Conservation (phyloP, 1,140 invertebrate genomes). For the Luehdorfia chinensis region DNA sequence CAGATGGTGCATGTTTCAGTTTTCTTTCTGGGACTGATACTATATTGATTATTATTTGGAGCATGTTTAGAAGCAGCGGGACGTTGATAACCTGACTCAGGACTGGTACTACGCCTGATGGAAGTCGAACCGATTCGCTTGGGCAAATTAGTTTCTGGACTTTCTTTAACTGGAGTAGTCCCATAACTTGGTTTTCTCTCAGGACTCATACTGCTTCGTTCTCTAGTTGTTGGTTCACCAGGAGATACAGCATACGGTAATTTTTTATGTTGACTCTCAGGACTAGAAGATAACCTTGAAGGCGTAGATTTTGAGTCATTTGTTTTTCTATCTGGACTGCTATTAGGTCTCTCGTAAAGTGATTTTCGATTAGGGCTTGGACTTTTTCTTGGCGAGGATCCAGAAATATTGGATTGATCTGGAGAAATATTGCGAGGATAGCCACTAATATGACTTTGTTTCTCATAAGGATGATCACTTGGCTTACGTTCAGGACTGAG, state of each 20-base stretch:
- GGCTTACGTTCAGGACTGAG: not conserved
- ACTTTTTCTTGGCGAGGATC: not conserved
- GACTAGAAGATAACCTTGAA: conserved; percentile 25
- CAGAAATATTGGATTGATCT: conserved; percentile 1
- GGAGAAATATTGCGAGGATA: not conserved
- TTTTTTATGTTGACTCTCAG: conserved; percentile 26
- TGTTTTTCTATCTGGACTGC: not conserved
- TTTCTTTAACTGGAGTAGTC: conserved; percentile 10
- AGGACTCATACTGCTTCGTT: conserved; percentile 19
- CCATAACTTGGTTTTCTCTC: conserved; percentile 20
- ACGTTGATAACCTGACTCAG: conserved; percentile 1
- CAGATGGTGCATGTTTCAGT: too few relatives aligned
- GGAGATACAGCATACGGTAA: not conserved
- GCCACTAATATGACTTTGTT: not conserved
- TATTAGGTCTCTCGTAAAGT: not conserved
- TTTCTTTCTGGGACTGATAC: too few relatives aligned
- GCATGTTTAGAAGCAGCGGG: conserved; percentile 9
- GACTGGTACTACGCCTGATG: conserved; percentile 2
- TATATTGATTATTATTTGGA: not conserved
- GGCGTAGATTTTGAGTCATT: conserved; percentile 2
- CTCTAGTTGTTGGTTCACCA: conserved; percentile 16
- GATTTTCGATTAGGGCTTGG: conserved; percentile 7
- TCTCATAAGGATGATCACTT: not conserved
- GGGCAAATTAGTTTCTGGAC: too few relatives aligned
- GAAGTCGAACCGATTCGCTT: conserved; percentile 3